Conservation (phyloP, 2,797 vertebrate genomes). For the Melanotaenia maccullochi region DNA sequence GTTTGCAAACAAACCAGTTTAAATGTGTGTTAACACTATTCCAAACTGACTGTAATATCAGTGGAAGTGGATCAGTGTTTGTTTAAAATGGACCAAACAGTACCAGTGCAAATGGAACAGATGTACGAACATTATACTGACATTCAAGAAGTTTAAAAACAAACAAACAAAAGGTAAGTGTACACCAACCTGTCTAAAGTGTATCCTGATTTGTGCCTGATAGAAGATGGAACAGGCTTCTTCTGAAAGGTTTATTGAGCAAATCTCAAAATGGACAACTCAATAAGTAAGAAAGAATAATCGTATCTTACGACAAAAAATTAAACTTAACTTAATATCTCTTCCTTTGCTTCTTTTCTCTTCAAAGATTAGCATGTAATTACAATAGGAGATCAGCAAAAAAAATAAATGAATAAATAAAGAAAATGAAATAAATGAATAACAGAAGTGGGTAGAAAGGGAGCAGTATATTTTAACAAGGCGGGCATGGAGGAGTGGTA, state of each 20-base stretch:
- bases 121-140: too few species aligned
- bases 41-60: too few species aligned
- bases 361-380: constrained; percentile 81
- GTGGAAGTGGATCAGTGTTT: too few species aligned
- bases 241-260: neutral
- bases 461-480: constrained; percentile 85
- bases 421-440: neutral
- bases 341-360: constrained; percentile 8
- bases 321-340: neutral
- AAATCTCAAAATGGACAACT: neutral
- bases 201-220: too few species aligned
- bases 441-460: constrained; percentile 15
- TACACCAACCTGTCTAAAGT: too few species aligned
- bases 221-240: neutral
- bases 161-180: neutral
- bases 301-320: neutral
- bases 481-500: constrained; percentile 60
- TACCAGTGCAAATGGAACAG: too few species aligned
- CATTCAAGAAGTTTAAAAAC: neutral
- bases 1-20: too few species aligned
- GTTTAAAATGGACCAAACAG: too few species aligned
- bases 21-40: too few species aligned
- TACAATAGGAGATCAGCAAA: constrained; percentile 80
- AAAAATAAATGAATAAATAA: constrained; percentile 27
- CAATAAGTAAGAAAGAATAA: neutral